Percentiles rank a stretch among this genome's conserved stretches.
phyloP scores from a whole-genome alignment of 1,140 invertebrate species.

The Cydia strobilella region DNA sequence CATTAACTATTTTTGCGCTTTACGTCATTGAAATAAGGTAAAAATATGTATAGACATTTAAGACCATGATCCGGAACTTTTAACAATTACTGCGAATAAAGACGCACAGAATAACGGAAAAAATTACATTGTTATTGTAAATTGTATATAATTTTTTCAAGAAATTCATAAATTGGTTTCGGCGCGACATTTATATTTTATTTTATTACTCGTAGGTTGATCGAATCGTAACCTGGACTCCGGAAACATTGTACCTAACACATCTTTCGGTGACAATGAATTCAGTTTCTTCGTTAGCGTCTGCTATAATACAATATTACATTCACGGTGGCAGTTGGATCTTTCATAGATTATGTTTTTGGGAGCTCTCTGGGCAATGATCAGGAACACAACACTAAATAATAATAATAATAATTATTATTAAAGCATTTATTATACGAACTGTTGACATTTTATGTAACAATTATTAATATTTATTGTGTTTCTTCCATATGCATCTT shows the following conservation, averaged over 20 bases:
- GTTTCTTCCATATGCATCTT: too few species aligned
- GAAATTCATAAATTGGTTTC: background rate
- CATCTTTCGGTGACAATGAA: slow-evolving; percentile 22
- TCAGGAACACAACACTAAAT: too few species aligned
- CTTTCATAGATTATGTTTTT: too few species aligned
- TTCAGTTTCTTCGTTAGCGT: background rate
- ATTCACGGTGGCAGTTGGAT: too few species aligned
- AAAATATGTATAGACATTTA: background rate
- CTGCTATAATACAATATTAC: too few species aligned
- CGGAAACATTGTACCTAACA: slow-evolving; percentile 35
- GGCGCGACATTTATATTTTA: background rate
- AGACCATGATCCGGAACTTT: slow-evolving; percentile 23
- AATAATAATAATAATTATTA: too few species aligned
- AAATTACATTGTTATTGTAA: slow-evolving; percentile 42
- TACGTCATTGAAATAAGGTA: background rate
- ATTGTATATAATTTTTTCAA: slow-evolving; percentile 11
- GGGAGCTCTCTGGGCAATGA: too few species aligned
- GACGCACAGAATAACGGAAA: slow-evolving; percentile 53
- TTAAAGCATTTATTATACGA: too few species aligned
- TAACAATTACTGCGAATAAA: slow-evolving; percentile 56
- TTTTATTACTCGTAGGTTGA: slow-evolving; percentile 8
- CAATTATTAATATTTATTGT: too few species aligned
- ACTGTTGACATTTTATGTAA: too few species aligned
- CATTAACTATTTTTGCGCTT: background rate
- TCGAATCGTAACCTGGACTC: background rate